phyloP scores from a whole-genome alignment of 2,113 vertebrate genomes.

The Dicrurus megarhynchus region DNA sequence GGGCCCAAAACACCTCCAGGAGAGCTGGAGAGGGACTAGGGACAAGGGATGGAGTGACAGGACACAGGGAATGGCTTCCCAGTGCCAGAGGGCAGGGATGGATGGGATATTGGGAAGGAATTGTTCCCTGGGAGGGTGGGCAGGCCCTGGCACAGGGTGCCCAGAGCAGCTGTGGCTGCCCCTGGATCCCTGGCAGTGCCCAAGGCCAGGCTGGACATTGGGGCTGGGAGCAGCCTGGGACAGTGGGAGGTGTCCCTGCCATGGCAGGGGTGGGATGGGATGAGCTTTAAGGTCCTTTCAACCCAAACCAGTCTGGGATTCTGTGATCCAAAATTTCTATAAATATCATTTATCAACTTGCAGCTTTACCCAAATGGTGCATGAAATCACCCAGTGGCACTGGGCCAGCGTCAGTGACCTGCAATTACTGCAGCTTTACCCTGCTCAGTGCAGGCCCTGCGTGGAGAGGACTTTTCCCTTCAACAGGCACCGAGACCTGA shows the following conservation, averaged over 20 bases:
- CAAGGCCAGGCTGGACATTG: not conserved
- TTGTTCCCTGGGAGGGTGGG: not conserved
- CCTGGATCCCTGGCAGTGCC: not conserved
- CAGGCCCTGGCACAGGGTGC: not conserved
- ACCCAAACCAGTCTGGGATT: not conserved
- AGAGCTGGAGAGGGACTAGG: not conserved
- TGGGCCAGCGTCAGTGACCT: not conserved
- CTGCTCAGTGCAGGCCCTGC: not conserved
- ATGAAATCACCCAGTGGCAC: constrained; percentile 1
- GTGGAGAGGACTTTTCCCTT: not conserved
- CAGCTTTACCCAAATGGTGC: constrained; percentile 15
- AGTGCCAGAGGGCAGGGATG: not conserved
- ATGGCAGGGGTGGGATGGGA: accelerated
- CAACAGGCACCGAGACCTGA: not conserved
- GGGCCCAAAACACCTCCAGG: accelerated
- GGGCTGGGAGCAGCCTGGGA: not conserved
- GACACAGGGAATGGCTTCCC: not conserved
- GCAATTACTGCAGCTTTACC: not conserved
- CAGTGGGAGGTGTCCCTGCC: not conserved
- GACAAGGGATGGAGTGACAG: not conserved
- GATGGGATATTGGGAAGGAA: not conserved
- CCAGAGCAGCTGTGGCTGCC: not conserved
- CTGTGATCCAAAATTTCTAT: not conserved
- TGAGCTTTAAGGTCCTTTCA: not conserved
- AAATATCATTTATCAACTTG: not conserved